Evolutionary conservation across 2,888 invertebrate genomes (phyloP), one percentile per base, ranked within the genome.

Genomic region (Cephus nigrinus): DNA sequence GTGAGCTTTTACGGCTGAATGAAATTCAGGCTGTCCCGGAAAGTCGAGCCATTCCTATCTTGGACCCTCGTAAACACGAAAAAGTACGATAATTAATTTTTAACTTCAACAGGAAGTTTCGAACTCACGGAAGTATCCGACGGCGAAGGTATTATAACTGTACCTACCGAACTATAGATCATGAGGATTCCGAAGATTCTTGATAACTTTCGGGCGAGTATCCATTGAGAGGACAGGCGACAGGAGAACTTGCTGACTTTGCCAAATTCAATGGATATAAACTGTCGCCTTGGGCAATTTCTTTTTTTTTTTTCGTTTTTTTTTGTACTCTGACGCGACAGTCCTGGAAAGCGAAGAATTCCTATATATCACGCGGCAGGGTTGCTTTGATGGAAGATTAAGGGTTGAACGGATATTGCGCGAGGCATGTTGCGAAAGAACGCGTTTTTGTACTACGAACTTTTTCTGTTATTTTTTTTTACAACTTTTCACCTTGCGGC

Each of bases 21-120:
- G 68, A 78, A 78, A 78, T 75, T 71, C 23, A 55, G 23, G 2
- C 23, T 55, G 5, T 2, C 9, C 23, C 15, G 23, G 1, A 5
- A 23, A 55, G 23, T 23, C 23, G 2, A 9, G 77, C 33, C 68
- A 72, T 71, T 75, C 74, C 40, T 55, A 31, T 23, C 32, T 55
- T 32, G 34, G 12, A 55, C 34, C 31, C 32, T 78, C 75, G 78
- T 78, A 68, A 75, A 78, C 72, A 55, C 68, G 55, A 34, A 55
- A 75, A 74, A 72, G 78, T 75, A 72, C n/a, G 55, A 78, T 75
- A 73, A 78, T 78, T 78, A 72, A 78, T 78, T 78, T 75, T 78
- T 75, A 69, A 77, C n/a, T 33, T 33, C 3, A 23, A 55, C 55
- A 3, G 23, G 9, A 55, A 55, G 23, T 55, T 9, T 15, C 15